Evolutionary conservation across 2,888 invertebrate species (phyloP).

Genomic region (Rhingia rostrata): DNA sequence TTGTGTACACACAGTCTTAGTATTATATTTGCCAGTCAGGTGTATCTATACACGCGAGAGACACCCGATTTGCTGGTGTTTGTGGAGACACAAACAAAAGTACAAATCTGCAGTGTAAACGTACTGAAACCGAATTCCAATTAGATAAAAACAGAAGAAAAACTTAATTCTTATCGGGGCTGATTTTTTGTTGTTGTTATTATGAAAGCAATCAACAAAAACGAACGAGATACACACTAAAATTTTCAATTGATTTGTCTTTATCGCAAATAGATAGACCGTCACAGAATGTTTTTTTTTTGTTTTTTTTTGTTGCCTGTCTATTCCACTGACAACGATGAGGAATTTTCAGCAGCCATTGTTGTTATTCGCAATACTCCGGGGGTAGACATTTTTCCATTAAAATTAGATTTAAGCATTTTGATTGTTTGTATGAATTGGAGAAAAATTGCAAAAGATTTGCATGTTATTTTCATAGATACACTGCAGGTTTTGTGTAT

Average conservation of each 20-base stretch:
- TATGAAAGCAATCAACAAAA: constrained; percentile 27
- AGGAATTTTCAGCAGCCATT: constrained; percentile 46
- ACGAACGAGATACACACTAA: constrained; percentile 26
- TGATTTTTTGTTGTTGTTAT: neutral
- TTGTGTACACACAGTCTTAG: constrained; percentile 9
- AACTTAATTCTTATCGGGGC: constrained; percentile 54
- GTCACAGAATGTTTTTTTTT: constrained; percentile 26
- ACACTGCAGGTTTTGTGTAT: constrained; percentile 35
- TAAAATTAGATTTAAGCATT: constrained; percentile 25
- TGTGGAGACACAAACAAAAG: constrained; percentile 17
- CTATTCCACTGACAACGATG: constrained; percentile 2
- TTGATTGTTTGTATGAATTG: neutral
- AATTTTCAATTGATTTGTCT: constrained; percentile 35
- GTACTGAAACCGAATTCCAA: constrained; percentile 58
- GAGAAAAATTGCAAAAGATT: constrained; percentile 17
- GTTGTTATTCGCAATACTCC: constrained; percentile 56
- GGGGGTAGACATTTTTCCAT: constrained; percentile 29
- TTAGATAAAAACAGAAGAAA: constrained; percentile 49
- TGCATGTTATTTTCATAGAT: constrained; percentile 45
- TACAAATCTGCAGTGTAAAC: constrained; percentile 29
- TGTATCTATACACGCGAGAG: constrained; percentile 34
- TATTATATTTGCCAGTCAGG: constrained; percentile 29
- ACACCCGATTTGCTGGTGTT: constrained; percentile 32
- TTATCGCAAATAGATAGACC: constrained; percentile 21
- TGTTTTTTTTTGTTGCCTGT: constrained; percentile 28